Base-by-base conservation (phyloP, 2,113 vertebrate species). In the Anarhynchus alexandrinus region DNA sequence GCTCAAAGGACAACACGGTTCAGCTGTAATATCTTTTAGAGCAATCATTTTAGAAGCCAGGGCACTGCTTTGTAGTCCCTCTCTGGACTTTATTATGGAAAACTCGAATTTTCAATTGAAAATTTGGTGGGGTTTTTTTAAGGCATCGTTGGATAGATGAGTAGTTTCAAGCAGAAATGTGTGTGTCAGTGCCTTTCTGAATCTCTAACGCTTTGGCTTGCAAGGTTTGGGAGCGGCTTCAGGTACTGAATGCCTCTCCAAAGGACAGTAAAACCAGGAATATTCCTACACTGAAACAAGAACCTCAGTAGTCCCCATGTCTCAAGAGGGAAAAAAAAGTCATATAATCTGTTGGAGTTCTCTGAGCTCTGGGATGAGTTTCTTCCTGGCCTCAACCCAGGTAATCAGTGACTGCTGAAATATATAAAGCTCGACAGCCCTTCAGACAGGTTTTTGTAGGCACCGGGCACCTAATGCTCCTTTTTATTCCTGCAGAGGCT, bases 41-140 rank as follows among this genome's bases (percentile, higher is more conserved):
- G 42, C 26, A 51, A 32, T 25, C 7, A 9, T 67, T 93, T 85
- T 23, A 87, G 69, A 77, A 86, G 42, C 45, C 34, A 58, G 17
- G 0, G 11, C 25, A n/a, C 25, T 1, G 0, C 38, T 66, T 32
- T 71, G 26, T 58, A 7, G 47, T 54, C 26, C n/a, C 4, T 66
- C 30, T 94, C 7, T 38, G 62, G 32, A 61, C 64, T 67, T 81
- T 38, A 55, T 42, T 55, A 58, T 15, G 51, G 36, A 61, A 83
- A 80, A 55, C 12, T 2, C 6, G 12, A 25, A 19, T 22, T 67
- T 88, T 82, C 29, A 78, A 4, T n/a, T 61, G n/a, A 40, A 82
- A 47, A 15, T 12, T 49, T n/a, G 21, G 23, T 52, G 11, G 11
- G 49, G 17, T 67, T 26, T 18, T 42, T 69, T 45, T 57, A 42